Conservation (phyloP, 2,888 invertebrate species). For the Napeogenes sylphis region DNA sequence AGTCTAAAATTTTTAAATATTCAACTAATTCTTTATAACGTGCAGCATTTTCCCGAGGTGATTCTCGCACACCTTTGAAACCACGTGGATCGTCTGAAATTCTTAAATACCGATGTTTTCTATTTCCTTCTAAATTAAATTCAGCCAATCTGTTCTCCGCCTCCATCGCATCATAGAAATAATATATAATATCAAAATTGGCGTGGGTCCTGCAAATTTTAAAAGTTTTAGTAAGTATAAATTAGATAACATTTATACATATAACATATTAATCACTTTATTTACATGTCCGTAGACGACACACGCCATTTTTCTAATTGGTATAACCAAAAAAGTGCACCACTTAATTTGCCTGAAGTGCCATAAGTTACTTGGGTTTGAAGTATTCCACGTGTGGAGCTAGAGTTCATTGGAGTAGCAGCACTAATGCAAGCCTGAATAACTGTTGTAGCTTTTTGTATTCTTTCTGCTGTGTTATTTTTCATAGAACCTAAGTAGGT, state of each 20-base stretch:
- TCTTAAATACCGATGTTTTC: conserved; percentile 86
- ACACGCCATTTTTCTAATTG: conserved; percentile 94
- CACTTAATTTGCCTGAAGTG: conserved; percentile 91
- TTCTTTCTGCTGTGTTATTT: conserved; percentile 79
- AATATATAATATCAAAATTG: conserved; percentile 94
- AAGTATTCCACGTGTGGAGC: conserved; percentile 90
- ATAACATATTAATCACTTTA: not conserved
- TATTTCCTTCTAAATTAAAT: conserved; percentile 81
- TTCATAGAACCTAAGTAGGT: conserved; percentile 87
- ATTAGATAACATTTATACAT: not conserved
- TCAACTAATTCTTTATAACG: conserved; percentile 81
- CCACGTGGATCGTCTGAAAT: conserved; percentile 78
- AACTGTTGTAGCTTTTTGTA: conserved; percentile 82
- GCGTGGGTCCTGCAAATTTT: conserved; percentile 83
- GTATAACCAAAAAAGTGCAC: conserved; percentile 90
- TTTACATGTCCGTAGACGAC: conserved; percentile 85
- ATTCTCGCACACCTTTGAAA: conserved; percentile 80
- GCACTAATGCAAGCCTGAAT: conserved; percentile 90
- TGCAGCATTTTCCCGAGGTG: conserved; percentile 79
- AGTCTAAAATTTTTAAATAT: conserved; percentile 81
- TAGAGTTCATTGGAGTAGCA: conserved; percentile 88
- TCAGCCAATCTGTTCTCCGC: conserved; percentile 81
- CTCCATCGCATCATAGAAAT: conserved; percentile 90
- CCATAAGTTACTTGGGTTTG: conserved; percentile 90
- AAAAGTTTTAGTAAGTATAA: conserved; percentile 17